phyloP scores from a whole-genome alignment of 2,113 vertebrate genomes.

The Pimephales promelas region DNA sequence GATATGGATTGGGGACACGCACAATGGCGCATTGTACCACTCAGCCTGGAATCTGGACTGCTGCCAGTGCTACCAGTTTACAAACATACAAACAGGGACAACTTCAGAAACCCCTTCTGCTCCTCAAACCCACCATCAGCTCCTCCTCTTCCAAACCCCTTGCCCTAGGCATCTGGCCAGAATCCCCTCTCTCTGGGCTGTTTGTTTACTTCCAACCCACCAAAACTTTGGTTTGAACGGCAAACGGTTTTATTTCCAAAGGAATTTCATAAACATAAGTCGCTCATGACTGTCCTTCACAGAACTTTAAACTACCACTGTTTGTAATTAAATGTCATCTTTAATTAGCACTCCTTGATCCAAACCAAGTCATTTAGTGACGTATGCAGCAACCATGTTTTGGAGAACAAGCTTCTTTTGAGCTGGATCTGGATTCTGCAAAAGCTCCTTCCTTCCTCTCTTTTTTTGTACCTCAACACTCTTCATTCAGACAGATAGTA shows the following conservation, averaged over 20 bases:
- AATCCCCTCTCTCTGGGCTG: conserved; percentile 15
- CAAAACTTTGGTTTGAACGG: not conserved
- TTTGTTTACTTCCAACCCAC: conserved; percentile 42
- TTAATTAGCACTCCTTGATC: not conserved
- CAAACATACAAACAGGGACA: conserved; percentile 63
- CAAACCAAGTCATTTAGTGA: not conserved
- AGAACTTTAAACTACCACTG: not conserved
- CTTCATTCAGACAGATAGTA: not conserved
- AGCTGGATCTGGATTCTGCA: not conserved
- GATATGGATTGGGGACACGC: conserved; percentile 67
- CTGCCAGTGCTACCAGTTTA: conserved; percentile 57
- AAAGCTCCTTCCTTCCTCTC: not conserved
- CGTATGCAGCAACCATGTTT: not conserved
- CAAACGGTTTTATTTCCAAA: not conserved
- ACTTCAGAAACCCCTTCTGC: conserved; percentile 49
- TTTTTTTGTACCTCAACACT: not conserved
- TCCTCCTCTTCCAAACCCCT: conserved; percentile 21
- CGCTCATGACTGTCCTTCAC: not conserved
- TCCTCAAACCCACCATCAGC: conserved; percentile 36
- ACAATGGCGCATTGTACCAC: conserved; percentile 75
- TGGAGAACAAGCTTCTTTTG: not conserved
- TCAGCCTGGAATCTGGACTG: conserved; percentile 69
- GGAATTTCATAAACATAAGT: conserved; percentile 24
- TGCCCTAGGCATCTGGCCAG: conserved; percentile 43
- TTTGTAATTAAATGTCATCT: conserved; percentile 11